Percentiles rank a stretch among this genome's conserved stretches.
These are phyloP conservation scores for Chlorops oryzae DNA, from an alignment of 1,140 invertebrate genomes.

Conservation along the genomic window DNA sequence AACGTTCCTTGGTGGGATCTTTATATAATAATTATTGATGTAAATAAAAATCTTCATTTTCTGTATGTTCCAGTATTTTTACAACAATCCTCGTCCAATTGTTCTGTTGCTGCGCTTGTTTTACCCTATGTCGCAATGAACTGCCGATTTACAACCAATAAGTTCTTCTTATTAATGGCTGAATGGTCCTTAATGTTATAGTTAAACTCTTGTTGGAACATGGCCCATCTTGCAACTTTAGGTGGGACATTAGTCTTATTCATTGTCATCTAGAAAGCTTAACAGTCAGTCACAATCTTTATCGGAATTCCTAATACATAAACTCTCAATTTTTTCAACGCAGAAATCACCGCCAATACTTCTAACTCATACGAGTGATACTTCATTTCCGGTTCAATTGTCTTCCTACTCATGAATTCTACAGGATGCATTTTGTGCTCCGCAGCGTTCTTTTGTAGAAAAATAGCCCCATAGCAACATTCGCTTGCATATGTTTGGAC, in stretches of 20 bases:
- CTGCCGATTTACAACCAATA: neutral
- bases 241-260: neutral
- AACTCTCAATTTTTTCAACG: neutral
- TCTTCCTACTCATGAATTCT: neutral
- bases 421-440: neutral
- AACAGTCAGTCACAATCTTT: no score
- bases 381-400: no score
- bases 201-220: slow-evolving; percentile 29
- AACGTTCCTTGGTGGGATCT: neutral
- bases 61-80: neutral
- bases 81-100: neutral
- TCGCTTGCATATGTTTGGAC: neutral
- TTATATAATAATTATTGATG: neutral
- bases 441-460: neutral
- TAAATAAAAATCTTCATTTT: neutral
- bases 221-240: no score
- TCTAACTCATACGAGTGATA: no score
- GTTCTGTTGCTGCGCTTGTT: neutral
- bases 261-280: neutral
- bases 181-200: neutral
- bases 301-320: neutral
- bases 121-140: neutral
- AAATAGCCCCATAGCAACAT: no score
- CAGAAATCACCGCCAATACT: no score
- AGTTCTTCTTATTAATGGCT: neutral